Percentiles rank a stretch among this genome's conserved stretches.
phyloP scores from a whole-genome alignment of 2,797 vertebrate species.

The Sebastes flavidus region DNA sequence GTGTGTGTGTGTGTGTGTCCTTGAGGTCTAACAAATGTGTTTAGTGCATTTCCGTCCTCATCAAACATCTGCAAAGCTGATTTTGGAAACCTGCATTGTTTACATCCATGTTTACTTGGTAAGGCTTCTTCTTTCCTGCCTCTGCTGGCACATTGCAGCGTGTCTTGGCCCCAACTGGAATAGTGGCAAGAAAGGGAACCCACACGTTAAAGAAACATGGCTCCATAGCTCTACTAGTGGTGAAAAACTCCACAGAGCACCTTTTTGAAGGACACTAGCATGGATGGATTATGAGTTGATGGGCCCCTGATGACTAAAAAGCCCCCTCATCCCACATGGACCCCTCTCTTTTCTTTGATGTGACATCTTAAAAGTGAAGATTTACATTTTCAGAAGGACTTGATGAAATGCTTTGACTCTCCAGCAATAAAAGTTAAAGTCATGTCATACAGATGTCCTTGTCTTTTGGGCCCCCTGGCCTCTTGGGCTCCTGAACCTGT shows the following conservation, averaged over 20 bases:
- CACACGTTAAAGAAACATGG: not conserved
- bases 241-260: not conserved
- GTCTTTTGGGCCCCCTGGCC: not conserved
- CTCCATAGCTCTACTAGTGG: not conserved
- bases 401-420: not conserved
- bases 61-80: not conserved
- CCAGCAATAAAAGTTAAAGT: not conserved
- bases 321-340: not conserved
- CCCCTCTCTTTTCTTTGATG: not conserved
- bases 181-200: not conserved
- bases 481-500: not conserved
- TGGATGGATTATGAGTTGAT: not conserved
- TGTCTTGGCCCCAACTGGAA: not conserved
- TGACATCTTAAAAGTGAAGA: conserved; percentile 7
- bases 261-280: not conserved
- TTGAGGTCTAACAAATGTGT: conserved; percentile 7
- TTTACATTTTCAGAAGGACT: not conserved
- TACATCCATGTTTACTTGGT: not conserved
- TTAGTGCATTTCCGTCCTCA: not conserved
- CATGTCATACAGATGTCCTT: not conserved
- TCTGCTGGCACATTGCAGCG: not conserved
- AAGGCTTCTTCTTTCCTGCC: not conserved
- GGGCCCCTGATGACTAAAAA: not conserved
- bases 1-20: not conserved
- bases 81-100: conserved; percentile 10